Conservation (phyloP, 2,113 vertebrate species). For the Chlamydotis undulata region DNA sequence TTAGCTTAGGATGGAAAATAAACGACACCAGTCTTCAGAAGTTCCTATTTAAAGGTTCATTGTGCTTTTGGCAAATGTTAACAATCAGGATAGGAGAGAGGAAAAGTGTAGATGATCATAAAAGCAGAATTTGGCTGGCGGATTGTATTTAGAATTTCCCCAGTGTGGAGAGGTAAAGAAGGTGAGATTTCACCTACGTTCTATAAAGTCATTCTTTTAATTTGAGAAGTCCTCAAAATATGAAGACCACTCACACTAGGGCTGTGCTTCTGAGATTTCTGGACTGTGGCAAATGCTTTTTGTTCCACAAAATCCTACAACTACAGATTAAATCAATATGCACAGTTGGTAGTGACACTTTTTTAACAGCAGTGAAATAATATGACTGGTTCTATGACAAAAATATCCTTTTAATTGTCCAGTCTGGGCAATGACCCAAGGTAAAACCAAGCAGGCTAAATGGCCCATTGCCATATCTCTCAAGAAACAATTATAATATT, state of each 20-base stretch:
- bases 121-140: background rate
- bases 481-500: slow-evolving; percentile 66
- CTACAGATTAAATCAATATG: slow-evolving; percentile 33
- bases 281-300: background rate
- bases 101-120: background rate
- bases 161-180: background rate
- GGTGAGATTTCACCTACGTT: background rate
- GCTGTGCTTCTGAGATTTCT: background rate
- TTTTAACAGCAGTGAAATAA: slow-evolving; percentile 64
- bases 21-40: background rate
- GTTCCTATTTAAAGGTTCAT: slow-evolving; percentile 31
- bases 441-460: slow-evolving; percentile 68
- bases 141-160: background rate
- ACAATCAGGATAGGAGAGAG: background rate
- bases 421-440: slow-evolving; percentile 69
- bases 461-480: slow-evolving; percentile 66
- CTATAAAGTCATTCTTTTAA: background rate
- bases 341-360: slow-evolving; percentile 34
- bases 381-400: slow-evolving; percentile 39
- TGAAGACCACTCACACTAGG: background rate
- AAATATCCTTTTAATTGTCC: slow-evolving; percentile 75
- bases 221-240: background rate
- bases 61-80: slow-evolving; percentile 20
- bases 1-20: slow-evolving; percentile 15
- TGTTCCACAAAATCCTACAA: slow-evolving; percentile 13